These are phyloP conservation scores for Drosophila grimshawi DNA, from an alignment of 1,140 invertebrate genomes.

Conservation along the genomic window DNA sequence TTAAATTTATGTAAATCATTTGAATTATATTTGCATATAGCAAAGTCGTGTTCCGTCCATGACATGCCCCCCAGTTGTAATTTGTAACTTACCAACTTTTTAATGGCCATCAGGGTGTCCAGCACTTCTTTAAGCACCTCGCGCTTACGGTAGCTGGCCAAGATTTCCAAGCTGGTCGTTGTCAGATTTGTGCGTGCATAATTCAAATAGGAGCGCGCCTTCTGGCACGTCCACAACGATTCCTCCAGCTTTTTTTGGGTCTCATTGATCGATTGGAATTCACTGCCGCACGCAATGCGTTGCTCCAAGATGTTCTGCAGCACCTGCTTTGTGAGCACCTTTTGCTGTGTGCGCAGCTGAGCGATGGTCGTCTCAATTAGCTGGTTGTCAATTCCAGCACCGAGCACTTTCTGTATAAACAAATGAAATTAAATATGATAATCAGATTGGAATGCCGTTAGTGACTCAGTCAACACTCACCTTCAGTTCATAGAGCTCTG, in stretches of 20 bases:
- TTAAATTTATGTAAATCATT: no score
- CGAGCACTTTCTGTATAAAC: slow-evolving; percentile 86
- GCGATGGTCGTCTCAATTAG: slow-evolving; percentile 89
- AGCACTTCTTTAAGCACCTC: slow-evolving; percentile 92
- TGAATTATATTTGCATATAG: no score
- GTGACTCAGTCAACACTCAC: slow-evolving; percentile 75
- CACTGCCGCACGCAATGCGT: slow-evolving; percentile 92
- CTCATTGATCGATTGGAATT: slow-evolving; percentile 92
- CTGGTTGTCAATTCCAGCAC: slow-evolving; percentile 86
- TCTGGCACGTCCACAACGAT: slow-evolving; percentile 89
- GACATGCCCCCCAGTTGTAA: no score
- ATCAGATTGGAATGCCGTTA: neutral
- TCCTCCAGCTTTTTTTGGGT: slow-evolving; percentile 89
- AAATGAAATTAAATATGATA: slow-evolving; percentile 13
- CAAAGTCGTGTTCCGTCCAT: no score
- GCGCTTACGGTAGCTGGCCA: slow-evolving; percentile 94
- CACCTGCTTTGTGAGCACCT: slow-evolving; percentile 95
- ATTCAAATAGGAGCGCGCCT: slow-evolving; percentile 89
- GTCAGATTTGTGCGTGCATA: slow-evolving; percentile 93
- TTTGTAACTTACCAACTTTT: slow-evolving; percentile 87
- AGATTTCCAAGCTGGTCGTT: slow-evolving; percentile 92
- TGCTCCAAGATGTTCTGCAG: slow-evolving; percentile 96
- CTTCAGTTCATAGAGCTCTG: slow-evolving; percentile 88
- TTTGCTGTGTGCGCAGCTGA: slow-evolving; percentile 89
- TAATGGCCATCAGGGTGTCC: slow-evolving; percentile 91